Base-by-base conservation (phyloP, 2,797 vertebrate species). In the Chelmon rostratus region DNA sequence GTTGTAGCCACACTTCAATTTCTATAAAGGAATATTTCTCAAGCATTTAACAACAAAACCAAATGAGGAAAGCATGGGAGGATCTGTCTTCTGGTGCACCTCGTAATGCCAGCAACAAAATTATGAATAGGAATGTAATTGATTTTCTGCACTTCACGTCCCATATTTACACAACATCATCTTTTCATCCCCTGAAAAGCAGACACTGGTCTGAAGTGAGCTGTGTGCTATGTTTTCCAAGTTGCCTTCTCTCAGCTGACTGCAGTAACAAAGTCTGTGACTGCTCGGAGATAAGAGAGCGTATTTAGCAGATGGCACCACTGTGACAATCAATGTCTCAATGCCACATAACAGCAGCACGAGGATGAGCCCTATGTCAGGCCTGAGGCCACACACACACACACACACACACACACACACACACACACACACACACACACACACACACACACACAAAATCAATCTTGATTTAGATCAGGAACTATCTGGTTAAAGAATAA, bases 261-360 rank as follows among this genome's bases (percentile, higher is more conserved):
- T 72, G 25, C 62, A 57, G 63, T 19, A 71, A 50, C 57, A 75
- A 28, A 13, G 61, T 49, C 59, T 76, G 5, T 11, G 49, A 58
- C 33, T 21, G 37, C 37, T 52, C 19, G 12, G 56, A 68, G 54
- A 90, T 49, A 83, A 90, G 61, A 31, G 69, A 67, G 47, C 31
- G 58, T 72, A 79, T 81, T 88, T 72, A 80, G 53, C 52, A 31
- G 62, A 74, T 13, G n/a, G 3, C 19, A 74, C 82, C 84, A 33
- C 90, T 73, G 82, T 91, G 91, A 82, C 79, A 92, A 93, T 93
- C 88, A 40, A 89, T 93, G 85, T 85, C 46, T 82, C 10, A 4
- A 76, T 71, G 68, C 25, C 1, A 47, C 66, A 52, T 61, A 52
- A 54, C 25, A 76, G 68, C 66, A 82, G 49, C 79, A 64, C 21